A percentile compares a stretch with the other conserved stretches of the same genome.
These are phyloP conservation scores for Melanocharis versteri DNA, from an alignment of 2,113 vertebrate genomes.

Conservation along the genomic window DNA sequence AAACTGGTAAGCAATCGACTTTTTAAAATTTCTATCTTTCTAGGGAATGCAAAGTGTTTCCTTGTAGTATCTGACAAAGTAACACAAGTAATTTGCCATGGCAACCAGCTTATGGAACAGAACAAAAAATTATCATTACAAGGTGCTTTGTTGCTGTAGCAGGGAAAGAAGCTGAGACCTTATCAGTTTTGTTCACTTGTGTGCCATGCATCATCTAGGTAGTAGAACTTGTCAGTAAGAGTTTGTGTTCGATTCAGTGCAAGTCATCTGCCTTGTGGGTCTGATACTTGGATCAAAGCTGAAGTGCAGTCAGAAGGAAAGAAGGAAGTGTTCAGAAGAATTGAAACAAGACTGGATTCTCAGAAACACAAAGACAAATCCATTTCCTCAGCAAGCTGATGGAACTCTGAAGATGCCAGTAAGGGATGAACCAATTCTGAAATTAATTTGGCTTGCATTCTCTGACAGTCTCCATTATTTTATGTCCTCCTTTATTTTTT, in stretches of 20 bases:
- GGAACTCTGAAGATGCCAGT: neutral
- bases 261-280: neutral
- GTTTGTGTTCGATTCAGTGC: neutral
- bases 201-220: neutral
- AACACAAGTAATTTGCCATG: constrained; percentile 29
- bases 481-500: neutral
- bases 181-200: neutral
- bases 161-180: neutral
- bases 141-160: constrained; percentile 24
- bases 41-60: constrained; percentile 8
- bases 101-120: constrained; percentile 31
- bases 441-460: constrained; percentile 16
- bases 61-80: neutral
- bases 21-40: neutral
- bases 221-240: constrained; percentile 1
- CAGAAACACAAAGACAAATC: constrained; percentile 23
- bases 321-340: constrained; percentile 35
- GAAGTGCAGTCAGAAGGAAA: constrained; percentile 30
- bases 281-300: constrained; percentile 6
- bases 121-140: neutral
- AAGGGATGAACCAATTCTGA: neutral
- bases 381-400: neutral
- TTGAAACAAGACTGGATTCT: constrained; percentile 26
- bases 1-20: neutral
- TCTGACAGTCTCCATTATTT: neutral